phyloP scores from a whole-genome alignment of 1,140 invertebrate species.

The Orussus abietinus region DNA sequence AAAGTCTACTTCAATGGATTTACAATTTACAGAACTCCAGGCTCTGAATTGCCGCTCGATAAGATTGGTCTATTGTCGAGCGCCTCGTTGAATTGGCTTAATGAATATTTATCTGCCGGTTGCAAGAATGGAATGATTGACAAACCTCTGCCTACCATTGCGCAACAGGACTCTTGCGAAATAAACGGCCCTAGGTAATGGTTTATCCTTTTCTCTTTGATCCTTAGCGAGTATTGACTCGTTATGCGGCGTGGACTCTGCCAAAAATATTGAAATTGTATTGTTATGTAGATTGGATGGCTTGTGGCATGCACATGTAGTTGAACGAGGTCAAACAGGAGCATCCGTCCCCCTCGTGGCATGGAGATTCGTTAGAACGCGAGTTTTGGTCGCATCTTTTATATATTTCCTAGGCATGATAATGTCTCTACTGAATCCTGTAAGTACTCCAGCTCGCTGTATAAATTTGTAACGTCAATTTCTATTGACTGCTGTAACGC shows the following conservation, averaged over 20 bases:
- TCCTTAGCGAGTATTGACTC: neutral
- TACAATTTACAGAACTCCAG: conserved; percentile 17
- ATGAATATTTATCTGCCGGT: conserved; percentile 26
- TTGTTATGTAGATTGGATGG: conserved; percentile 26
- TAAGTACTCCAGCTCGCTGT: conserved; percentile 13
- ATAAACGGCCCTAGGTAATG: conserved; percentile 29
- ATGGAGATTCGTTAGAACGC: conserved; percentile 30
- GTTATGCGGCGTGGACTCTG: conserved; percentile 1
- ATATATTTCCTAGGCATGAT: conserved; percentile 26
- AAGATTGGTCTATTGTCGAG: conserved; percentile 29
- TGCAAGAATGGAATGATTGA: conserved; percentile 23
- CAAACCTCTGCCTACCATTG: conserved; percentile 24
- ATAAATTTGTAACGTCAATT: neutral
- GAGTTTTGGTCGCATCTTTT: conserved; percentile 24
- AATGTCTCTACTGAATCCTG: conserved; percentile 22
- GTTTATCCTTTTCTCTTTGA: neutral
- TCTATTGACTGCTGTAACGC: neutral
- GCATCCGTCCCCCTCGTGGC: conserved; percentile 26
- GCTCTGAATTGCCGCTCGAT: conserved; percentile 28
- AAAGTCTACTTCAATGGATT: neutral
- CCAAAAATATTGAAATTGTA: conserved; percentile 10
- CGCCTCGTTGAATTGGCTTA: conserved; percentile 26
- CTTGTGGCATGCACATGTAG: conserved; percentile 25
- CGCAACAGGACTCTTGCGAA: conserved; percentile 24
- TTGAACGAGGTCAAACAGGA: conserved; percentile 24